These are phyloP conservation scores for Alligator sinensis DNA, from an alignment of 2,113 vertebrate genomes.

Conservation along the genomic window DNA sequence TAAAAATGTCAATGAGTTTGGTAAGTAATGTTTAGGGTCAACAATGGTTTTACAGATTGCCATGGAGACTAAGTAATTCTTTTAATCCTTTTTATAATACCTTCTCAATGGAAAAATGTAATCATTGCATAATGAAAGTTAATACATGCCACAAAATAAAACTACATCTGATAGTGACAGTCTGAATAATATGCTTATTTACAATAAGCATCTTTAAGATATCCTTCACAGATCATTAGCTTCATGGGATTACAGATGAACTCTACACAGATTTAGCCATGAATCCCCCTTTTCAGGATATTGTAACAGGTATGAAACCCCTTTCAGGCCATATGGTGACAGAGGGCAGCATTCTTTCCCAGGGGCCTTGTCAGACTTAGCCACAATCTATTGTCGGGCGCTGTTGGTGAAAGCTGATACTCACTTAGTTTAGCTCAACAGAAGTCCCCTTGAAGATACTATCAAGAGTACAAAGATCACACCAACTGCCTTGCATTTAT, in stretches of 20 bases:
- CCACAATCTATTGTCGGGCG: conserved; percentile 81
- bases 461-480: conserved; percentile 52
- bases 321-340: conserved; percentile 78
- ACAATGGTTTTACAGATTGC: neutral
- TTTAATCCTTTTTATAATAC: conserved; percentile 47
- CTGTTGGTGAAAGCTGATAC: conserved; percentile 81
- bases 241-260: conserved; percentile 76
- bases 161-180: neutral
- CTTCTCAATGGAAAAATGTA: conserved; percentile 30
- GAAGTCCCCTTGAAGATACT: conserved; percentile 66
- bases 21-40: conserved; percentile 17
- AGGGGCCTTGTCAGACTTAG: conserved; percentile 77
- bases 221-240: conserved; percentile 78
- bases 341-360: conserved; percentile 69
- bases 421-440: conserved; percentile 72
- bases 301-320: conserved; percentile 70
- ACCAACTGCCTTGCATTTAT: conserved; percentile 26
- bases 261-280: conserved; percentile 66
- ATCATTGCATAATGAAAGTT: conserved; percentile 48
- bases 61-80: conserved; percentile 49
- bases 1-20: neutral
- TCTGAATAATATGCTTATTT: conserved; percentile 66
- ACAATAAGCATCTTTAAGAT: conserved; percentile 69
- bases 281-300: conserved; percentile 62
- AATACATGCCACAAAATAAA: conserved; percentile 12